Evolutionary conservation across 2,797 vertebrate species (phyloP).

Genomic region (Cottoperca gobio): DNA sequence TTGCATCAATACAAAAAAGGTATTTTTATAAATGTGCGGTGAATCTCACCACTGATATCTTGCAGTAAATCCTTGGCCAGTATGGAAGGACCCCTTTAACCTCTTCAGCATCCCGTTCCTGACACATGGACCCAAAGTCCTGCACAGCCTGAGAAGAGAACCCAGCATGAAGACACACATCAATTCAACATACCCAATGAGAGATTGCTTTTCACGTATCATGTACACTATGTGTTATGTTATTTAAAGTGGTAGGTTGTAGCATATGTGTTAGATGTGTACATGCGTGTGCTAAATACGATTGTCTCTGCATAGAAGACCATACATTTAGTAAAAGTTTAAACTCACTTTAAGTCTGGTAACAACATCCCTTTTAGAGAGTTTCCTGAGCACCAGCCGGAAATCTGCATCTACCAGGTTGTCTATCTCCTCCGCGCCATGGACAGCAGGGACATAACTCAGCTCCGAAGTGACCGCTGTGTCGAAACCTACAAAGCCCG

Average conservation of each 20-base stretch:
- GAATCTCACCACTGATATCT: constrained; percentile 92
- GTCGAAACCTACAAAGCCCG: constrained; percentile 95
- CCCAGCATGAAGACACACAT: constrained; percentile 5
- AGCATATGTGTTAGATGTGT: background rate
- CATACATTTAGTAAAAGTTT: background rate
- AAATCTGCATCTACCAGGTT: constrained; percentile 96
- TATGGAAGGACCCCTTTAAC: constrained; percentile 98
- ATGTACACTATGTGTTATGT: background rate
- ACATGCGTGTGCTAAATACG: background rate
- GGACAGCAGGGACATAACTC: constrained; percentile 94
- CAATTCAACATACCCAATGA: background rate
- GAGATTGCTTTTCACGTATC: background rate
- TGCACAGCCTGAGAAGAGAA: constrained; percentile 90
- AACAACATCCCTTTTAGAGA: constrained; percentile 94
- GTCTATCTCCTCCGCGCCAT: constrained; percentile 97
- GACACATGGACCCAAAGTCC: constrained; percentile 96
- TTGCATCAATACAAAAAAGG: background rate
- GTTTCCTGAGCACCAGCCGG: constrained; percentile 94
- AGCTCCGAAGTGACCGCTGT: constrained; percentile 87
- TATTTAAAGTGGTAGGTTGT: background rate
- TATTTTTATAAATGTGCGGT: background rate
- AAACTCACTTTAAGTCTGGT: constrained; percentile 92
- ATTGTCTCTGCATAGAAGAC: background rate
- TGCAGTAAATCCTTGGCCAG: constrained; percentile 98
- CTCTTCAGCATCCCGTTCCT: constrained; percentile 91